Base-by-base conservation (phyloP, 2,888 invertebrate genomes). In the Yponomeuta cagnagella region DNA sequence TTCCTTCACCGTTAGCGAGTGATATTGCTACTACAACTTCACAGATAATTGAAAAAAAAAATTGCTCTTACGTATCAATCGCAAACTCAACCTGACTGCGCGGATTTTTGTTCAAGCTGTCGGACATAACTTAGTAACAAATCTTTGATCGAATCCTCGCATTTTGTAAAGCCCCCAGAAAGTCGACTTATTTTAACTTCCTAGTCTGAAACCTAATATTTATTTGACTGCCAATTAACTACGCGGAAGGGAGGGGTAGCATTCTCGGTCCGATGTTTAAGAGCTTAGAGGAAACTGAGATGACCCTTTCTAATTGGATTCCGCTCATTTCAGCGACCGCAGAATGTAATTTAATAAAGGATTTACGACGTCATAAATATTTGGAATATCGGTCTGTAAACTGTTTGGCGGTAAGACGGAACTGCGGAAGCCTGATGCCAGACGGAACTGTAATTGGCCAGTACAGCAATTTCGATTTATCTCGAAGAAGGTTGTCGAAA, bases 311-410 rank as follows among this genome's bases (percentile, higher is more conserved):
- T 75, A 78, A 78, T 75, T 77, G 78, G 71, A 73, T 72, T 74
- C 72, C 73, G 72, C 74, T 75, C 74, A 74, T 74, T 58, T 58
- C 52, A 73, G 71, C 73, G 70, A 48, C 72, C 73, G 69, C 75
- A 72, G 74, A 71, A 73, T 72, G 76, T 74, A 74, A 76, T 78
- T 77, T 73, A 74, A 73, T 75, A 77, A 74, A 74, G 78, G 74
- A 78, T 78, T 77, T 78, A 77, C 74, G 78, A 76, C 72, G 52
- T 71, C 73, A 65, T 65, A 65, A 65, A 65, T 31, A 65, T 65
- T 65, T 65, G 65, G 65, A 65, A 65, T 65, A 65, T 65, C 65
- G 30, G 5, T 10, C 65, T 65, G 31, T 10, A 33, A 65, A 65
- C 33, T 15, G 15, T 58, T 43, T 43, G 43, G 43, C 43, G 43